Percentiles rank a stretch among this genome's conserved stretches.
Evolutionary conservation across 2,797 vertebrate species (phyloP).

Genomic region (Lepilemur ruficaudatus): DNA sequence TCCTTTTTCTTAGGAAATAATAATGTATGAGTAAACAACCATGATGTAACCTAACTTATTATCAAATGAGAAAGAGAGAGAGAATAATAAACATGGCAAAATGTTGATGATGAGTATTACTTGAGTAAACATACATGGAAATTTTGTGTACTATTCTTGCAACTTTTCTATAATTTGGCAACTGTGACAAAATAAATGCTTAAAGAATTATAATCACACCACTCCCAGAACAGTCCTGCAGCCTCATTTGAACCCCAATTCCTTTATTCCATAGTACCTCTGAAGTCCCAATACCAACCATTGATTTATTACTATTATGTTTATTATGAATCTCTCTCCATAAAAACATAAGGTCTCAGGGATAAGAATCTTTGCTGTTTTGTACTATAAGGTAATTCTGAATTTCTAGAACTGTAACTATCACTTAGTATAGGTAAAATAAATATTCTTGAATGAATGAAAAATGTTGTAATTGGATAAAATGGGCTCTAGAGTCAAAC

Average conservation of each 20-base stretch:
- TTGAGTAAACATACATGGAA: background rate
- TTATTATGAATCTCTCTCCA: background rate
- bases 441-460: background rate
- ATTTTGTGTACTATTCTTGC: background rate
- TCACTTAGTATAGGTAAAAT: background rate
- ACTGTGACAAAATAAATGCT: background rate
- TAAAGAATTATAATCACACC: background rate
- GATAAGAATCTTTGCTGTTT: background rate
- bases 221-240: background rate
- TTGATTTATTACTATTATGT: background rate
- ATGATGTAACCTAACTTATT: background rate
- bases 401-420: background rate
- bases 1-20: constrained; percentile 23
- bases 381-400: background rate
- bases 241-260: background rate
- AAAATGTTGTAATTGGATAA: background rate
- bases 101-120: background rate
- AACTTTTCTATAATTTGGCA: constrained; percentile 21
- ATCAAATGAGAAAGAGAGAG: background rate
- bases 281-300: background rate
- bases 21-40: background rate
- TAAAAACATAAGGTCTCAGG: background rate
- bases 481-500: background rate
- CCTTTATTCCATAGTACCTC: background rate
- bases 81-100: background rate